Conservation (phyloP, 2,797 vertebrate genomes). For the Phoxinus dragarum region DNA sequence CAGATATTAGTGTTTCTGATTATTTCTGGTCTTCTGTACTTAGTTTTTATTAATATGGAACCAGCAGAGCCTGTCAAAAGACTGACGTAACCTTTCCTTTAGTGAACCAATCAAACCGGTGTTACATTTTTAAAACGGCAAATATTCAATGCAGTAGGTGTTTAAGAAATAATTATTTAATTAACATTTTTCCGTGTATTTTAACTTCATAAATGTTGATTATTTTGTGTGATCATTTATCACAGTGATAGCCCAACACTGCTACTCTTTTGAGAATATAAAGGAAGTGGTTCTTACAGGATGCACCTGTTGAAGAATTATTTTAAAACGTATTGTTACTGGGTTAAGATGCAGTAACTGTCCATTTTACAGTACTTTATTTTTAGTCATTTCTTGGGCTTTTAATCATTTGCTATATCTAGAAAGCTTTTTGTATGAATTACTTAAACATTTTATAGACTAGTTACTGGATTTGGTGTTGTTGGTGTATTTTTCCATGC, state of each 20-base stretch:
- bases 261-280: not conserved
- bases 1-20: slow-evolving; percentile 76
- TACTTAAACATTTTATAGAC: not conserved
- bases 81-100: slow-evolving; percentile 51
- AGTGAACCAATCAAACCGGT: not conserved
- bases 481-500: not conserved
- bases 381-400: not conserved
- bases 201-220: not conserved
- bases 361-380: not conserved
- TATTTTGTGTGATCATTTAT: not conserved
- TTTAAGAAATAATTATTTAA: no score
- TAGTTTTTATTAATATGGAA: slow-evolving; percentile 77
- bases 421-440: not conserved
- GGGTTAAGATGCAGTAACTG: not conserved
- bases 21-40: slow-evolving; percentile 70
- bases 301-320: slow-evolving; percentile 26
- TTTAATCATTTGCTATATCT: not conserved
- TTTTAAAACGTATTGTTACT: slow-evolving; percentile 2
- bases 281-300: slow-evolving; percentile 25
- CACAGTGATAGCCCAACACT: not conserved
- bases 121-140: not conserved
- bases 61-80: slow-evolving; percentile 62
- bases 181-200: not conserved
- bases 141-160: not conserved
- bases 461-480: not conserved